Evolutionary conservation across 1,140 invertebrate genomes (phyloP).

Genomic region (Orchesella cincta): DNA sequence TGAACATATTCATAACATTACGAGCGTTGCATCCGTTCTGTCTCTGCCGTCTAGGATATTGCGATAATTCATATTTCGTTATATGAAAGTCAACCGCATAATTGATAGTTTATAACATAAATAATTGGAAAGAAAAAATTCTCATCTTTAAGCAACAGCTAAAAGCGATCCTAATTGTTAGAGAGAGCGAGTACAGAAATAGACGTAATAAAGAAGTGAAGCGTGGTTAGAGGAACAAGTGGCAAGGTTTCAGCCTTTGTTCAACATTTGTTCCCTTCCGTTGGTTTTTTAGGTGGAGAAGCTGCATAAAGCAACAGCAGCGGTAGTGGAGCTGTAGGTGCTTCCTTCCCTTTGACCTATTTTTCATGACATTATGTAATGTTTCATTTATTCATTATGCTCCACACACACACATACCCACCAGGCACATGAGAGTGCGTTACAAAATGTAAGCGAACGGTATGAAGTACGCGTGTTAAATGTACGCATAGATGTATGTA

Average conservation of each 20-base stretch:
- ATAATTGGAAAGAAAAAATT: too few species aligned
- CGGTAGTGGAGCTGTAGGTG: not conserved
- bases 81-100: too few species aligned
- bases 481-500: too few species aligned
- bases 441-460: not conserved
- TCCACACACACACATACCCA: not conserved
- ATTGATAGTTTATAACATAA: too few species aligned
- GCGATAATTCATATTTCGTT: too few species aligned
- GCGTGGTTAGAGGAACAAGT: slow-evolving; percentile 4
- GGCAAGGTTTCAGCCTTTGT: slow-evolving; percentile 15
- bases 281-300: slow-evolving; percentile 8
- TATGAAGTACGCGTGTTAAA: not conserved
- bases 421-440: not conserved
- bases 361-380: slow-evolving; percentile 28
- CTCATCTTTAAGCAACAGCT: too few species aligned
- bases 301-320: not conserved
- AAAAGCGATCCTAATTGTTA: too few species aligned
- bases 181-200: too few species aligned
- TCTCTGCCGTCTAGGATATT: too few species aligned
- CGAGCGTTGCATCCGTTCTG: too few species aligned
- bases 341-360: slow-evolving; percentile 25
- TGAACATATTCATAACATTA: too few species aligned
- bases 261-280: not conserved
- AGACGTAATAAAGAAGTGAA: slow-evolving; percentile 7
- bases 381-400: slow-evolving; percentile 2